These are phyloP conservation scores for Shargacucullia verbasci DNA, from an alignment of 2,888 invertebrate species.

Conservation along the genomic window DNA sequence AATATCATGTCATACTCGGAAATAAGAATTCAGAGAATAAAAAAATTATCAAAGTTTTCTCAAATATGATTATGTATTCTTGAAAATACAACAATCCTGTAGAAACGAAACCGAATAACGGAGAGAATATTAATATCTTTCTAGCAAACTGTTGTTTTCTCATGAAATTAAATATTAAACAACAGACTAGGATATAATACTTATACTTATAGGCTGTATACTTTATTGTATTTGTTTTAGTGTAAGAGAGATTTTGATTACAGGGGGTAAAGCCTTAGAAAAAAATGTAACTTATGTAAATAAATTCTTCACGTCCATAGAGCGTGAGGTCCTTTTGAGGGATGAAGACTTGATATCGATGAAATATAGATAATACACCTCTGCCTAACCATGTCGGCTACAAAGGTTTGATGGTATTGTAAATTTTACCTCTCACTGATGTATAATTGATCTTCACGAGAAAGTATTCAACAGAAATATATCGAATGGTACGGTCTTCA, in stretches of 20 bases:
- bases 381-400: no score
- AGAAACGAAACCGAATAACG: conserved; percentile 10
- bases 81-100: conserved; percentile 6
- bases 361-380: no score
- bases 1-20: background rate
- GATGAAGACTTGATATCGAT: no score
- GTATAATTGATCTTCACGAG: no score
- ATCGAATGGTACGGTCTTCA: no score
- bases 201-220: background rate
- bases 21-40: no score
- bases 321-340: no score
- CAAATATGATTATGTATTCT: conserved; percentile 1
- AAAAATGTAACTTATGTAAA: background rate
- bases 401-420: no score
- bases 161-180: conserved; percentile 8
- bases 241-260: conserved; percentile 18
- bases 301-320: no score
- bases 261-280: conserved; percentile 15
- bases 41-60: conserved; percentile 3
- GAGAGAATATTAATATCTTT: conserved; percentile 11
- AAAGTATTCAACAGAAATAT: no score
- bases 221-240: conserved; percentile 14
- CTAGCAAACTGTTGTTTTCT: conserved; percentile 4
- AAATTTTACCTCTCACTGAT: no score
- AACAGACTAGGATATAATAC: conserved; percentile 6